Evolutionary conservation across 2,113 vertebrate genomes (phyloP), one percentile per base, ranked within the genome.

Genomic region (Planiliza haematocheilus): DNA sequence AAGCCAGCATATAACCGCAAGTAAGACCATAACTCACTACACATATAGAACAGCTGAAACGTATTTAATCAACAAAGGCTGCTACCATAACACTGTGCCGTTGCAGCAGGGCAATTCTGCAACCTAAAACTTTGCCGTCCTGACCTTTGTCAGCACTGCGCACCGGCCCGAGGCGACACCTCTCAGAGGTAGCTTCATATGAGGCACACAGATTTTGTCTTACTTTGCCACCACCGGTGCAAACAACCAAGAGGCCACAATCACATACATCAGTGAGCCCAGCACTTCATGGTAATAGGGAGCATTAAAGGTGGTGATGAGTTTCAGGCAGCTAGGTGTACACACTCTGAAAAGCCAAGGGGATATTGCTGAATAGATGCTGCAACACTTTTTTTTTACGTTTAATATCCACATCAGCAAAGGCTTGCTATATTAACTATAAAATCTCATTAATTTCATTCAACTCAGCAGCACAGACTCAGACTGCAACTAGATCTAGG

Each of bases 121-220:
- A 81, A 74, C 60, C 36, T 60, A 57, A 76, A 83, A 57, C 69
- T 51, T 14, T 66, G 20, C 30, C 12, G 60, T 55, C 56, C 50
- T 73, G 66, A 79, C 88, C 75, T 75, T 74, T 61, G 55, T 87
- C 81, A 83, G 70, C 34, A 7, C 68, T 18, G 58, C 39, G 10
- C 62, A n/a, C 42, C 51, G 18, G 52, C 70, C 63, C 84, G 63
- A 78, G 62, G 49, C 60, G 10, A 41, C 81, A 78, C 66, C 70
- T 83, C 79, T 82, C 64, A 58, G 58, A 61, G 43, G 74, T 57
- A 57, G 45, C 81, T 82, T 71, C 77, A 61, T 83, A 68, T 86
- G 74, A 70, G 59, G 42, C 48, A 34, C 56, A 7, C 46, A 64
- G 60, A 70, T 74, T 53, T 55, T 17, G 51, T 42, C 56, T 41